Evolutionary conservation across 2,113 vertebrate species (phyloP), one percentile per base, ranked within the genome.

Genomic region (Orycteropus afer): DNA sequence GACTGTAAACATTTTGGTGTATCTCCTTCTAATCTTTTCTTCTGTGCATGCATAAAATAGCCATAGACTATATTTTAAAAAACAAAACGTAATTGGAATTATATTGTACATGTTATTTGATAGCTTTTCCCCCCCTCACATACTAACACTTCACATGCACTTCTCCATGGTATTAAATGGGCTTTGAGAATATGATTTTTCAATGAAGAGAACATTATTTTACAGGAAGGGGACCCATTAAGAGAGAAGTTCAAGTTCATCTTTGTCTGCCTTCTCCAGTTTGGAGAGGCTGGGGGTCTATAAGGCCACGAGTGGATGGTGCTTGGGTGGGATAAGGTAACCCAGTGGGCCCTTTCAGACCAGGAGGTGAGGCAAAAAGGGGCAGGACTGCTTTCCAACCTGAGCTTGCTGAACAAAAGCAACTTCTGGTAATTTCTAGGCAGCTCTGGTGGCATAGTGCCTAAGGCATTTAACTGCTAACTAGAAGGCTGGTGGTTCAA

Each of bases 101-200:
- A 27, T 61, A 76, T 67, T 83, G 80, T 76, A 57, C 74, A 59
- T 0, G 22, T 45, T 37, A 90, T 69, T 80, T 95, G 55, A n/a
- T 95, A 83, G 59, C 63, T 77, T 80, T 78, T n/a, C 13, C 47
- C 40, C 71, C 79, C 29, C 34, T 4, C 51, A 85, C 42, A 93
- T 85, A 77, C 2, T 87, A 40, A 69, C 47, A 42, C 53, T 53
- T 82, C 29, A 18, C 51, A 32, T n/a, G 14, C 12, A 15, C n/a
- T 57, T 96, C 76, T 89, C 49, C 37, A 57, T 22, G 42, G n/a
- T 13, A 42, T 86, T 61, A 79, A 79, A 74, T 27, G 45, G 63
- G 32, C 51, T 93, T 86, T 79, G 61, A 89, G 79, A 90, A 51
- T 47, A 42, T n/a, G 14, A 61, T 81, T 61, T 49, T 65, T 92